Base-by-base conservation (phyloP, 1,140 invertebrate species). In the Cyphomyrmex costatus region DNA sequence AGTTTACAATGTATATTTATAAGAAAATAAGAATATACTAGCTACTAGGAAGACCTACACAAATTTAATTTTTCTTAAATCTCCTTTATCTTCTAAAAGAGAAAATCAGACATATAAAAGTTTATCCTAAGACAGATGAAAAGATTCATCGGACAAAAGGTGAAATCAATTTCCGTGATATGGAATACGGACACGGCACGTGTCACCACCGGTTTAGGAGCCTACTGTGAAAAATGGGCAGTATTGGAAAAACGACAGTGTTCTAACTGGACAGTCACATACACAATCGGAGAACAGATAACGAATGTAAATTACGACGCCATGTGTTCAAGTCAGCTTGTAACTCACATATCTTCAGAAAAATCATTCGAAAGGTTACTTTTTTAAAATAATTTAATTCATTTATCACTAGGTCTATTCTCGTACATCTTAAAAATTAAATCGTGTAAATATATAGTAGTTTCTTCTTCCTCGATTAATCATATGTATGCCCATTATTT, bases 141-240 rank as follows among this genome's bases (percentile, higher is more conserved):
- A 51, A 53, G 46, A 73, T 51, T 66, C 63, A 21, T 36, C 27
- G 27, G 6, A 51, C 27, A 19, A 74, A 74, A 68, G 27, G 30
- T 74, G 36, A 71, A 74, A 74, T 56, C 51, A 53, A 56, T 74
- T 73, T 49, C 27, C 27, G 51, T 74, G 49, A 70, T 66, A 66
- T 8, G 68, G 2, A 71, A 21, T 74, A 56, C 19, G 51, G 30
- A 36, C 51, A 74, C 19, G 71, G 71, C 71, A 74, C 51, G 51
- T 74, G 71, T 74, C 71, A 33, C 27, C 71, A 49, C 12, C 71
- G 14, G 27, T 73, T 73, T 33, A n/a, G 27, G 24, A 53, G 1
- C 27, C 49, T 27, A 56, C 70, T 27, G 70, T 73, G 49, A 56
- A 73, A 73, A 33, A 51, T 56, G 49, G 27, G 33, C 27, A 56